A percentile compares a stretch with the other conserved stretches of the same genome.
phyloP scores from a whole-genome alignment of 2,797 vertebrate species.

The Scarus forsteni region DNA sequence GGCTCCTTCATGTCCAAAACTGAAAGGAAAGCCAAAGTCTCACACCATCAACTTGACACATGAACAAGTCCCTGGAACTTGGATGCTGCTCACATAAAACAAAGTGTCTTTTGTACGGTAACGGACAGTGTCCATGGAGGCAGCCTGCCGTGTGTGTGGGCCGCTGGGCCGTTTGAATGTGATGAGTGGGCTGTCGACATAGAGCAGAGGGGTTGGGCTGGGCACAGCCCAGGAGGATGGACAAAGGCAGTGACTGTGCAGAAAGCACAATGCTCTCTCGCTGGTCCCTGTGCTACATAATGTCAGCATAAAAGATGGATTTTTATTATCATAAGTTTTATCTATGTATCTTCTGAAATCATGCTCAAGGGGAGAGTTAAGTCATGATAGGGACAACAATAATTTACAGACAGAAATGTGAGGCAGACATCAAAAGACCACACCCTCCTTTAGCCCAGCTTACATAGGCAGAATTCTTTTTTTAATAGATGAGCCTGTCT shows the following conservation, averaged over 20 bases:
- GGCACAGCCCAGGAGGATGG: constrained; percentile 71
- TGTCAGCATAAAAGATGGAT: not conserved
- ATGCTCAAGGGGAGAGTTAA: constrained; percentile 7
- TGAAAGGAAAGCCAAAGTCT: constrained; percentile 35
- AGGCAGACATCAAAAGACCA: constrained; percentile 52
- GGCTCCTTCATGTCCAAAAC: constrained; percentile 25
- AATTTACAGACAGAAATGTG: constrained; percentile 22
- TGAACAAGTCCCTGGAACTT: constrained; percentile 64
- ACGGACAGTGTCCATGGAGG: constrained; percentile 69
- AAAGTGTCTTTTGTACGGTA: constrained; percentile 80
- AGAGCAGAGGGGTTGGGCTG: constrained; percentile 74
- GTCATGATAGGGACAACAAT: constrained; percentile 13
- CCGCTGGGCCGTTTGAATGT: constrained; percentile 74
- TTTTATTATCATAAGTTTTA: not conserved
- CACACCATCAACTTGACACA: constrained; percentile 45
- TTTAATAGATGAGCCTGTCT: constrained; percentile 4
- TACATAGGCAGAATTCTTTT: constrained; percentile 10
- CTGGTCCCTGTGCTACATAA: constrained; percentile 28
- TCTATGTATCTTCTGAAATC: constrained; percentile 20
- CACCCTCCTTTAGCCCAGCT: constrained; percentile 56
- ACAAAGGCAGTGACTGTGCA: constrained; percentile 86
- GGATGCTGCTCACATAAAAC: constrained; percentile 59
- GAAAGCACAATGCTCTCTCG: constrained; percentile 69
- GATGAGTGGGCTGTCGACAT: constrained; percentile 82
- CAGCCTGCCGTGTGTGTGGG: constrained; percentile 64